These are phyloP conservation scores for Pachycephala philippinensis DNA, from an alignment of 2,113 vertebrate genomes.

Conservation along the genomic window DNA sequence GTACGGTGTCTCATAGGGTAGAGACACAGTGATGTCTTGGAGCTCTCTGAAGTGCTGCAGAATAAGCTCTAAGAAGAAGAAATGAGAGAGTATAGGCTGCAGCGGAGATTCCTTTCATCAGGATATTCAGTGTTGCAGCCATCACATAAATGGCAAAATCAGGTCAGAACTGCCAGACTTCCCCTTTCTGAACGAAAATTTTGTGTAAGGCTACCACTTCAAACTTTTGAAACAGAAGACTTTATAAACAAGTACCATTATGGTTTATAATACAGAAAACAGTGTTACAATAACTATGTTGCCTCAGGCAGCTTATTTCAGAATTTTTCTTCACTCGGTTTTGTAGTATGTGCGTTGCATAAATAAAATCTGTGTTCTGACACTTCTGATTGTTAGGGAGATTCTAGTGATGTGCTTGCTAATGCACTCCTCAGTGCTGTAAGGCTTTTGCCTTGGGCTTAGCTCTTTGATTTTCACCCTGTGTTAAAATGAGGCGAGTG, in stretches of 20 bases:
- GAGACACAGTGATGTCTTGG: background rate
- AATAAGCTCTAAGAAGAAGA: constrained; percentile 4
- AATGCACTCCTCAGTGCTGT: background rate
- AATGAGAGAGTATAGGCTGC: background rate
- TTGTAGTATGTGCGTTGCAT: background rate
- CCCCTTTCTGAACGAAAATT: background rate
- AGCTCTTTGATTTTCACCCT: background rate
- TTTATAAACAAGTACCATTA: background rate
- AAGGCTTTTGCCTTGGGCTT: background rate
- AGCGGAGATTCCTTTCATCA: constrained; percentile 22
- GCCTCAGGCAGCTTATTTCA: background rate
- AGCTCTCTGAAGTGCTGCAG: constrained; percentile 35
- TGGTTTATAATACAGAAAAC: background rate
- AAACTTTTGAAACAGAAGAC: background rate
- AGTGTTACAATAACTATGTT: background rate
- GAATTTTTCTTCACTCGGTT: background rate
- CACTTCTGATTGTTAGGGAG: background rate
- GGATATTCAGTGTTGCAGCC: background rate
- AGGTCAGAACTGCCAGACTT: constrained; percentile 32
- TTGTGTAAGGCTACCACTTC: background rate
- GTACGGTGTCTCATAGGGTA: background rate
- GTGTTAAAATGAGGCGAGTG: background rate
- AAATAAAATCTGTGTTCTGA: background rate
- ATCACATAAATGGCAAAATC: background rate
- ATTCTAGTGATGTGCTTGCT: background rate